Evolutionary conservation across 2,113 vertebrate genomes (phyloP).

Genomic region (Campylomormyrus numenius): DNA sequence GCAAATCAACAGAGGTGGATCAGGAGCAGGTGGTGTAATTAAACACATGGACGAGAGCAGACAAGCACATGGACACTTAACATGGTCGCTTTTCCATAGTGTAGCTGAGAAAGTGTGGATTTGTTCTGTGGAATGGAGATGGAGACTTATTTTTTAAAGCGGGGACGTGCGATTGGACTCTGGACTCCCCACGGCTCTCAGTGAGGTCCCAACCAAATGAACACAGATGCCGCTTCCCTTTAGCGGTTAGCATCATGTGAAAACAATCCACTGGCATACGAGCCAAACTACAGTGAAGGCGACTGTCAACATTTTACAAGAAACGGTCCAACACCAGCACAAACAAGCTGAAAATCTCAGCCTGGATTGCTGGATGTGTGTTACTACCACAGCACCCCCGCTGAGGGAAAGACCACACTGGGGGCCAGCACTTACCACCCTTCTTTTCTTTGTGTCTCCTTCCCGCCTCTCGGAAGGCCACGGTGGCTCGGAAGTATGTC

Average conservation of each 20-base stretch:
- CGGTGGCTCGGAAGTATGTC: constrained; percentile 82
- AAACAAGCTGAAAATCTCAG: background rate
- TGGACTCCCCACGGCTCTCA: background rate
- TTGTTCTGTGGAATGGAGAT: background rate
- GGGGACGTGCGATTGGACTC: background rate
- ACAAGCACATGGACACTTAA: background rate
- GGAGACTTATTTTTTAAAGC: background rate
- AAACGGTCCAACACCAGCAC: background rate
- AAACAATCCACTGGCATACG: background rate
- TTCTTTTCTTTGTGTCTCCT: constrained; percentile 75
- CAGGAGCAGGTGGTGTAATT: background rate
- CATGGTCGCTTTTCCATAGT: background rate
- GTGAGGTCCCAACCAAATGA: background rate
- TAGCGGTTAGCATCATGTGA: background rate
- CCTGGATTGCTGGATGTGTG: background rate
- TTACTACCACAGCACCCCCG: background rate
- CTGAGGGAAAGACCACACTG: background rate
- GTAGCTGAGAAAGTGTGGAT: background rate
- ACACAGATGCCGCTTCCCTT: background rate
- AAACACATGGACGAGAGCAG: background rate
- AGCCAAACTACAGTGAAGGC: background rate
- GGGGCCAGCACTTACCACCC: constrained; percentile 62
- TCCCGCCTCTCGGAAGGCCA: constrained; percentile 83
- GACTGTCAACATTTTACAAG: background rate
- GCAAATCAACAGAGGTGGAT: background rate